These are phyloP conservation scores for Nipponacmea schrenckii DNA, from an alignment of 2,888 invertebrate genomes.

Conservation along the genomic window DNA sequence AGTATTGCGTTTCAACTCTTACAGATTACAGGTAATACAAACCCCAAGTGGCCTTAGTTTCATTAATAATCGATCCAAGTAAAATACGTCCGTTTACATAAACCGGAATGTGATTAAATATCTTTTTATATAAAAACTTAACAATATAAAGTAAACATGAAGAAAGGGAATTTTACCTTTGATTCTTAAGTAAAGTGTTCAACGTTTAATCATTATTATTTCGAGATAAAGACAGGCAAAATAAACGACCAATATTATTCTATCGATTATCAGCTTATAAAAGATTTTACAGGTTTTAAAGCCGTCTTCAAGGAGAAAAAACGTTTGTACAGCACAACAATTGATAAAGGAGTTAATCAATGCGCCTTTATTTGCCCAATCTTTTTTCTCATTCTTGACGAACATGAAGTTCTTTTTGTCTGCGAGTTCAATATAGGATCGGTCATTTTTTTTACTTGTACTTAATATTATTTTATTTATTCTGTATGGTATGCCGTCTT, in stretches of 20 bases:
- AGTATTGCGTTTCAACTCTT: too few species aligned
- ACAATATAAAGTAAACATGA: neutral
- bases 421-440: neutral
- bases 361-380: neutral
- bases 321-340: constrained; percentile 4
- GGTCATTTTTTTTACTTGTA: neutral
- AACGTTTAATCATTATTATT: constrained; percentile 1
- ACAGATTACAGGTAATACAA: too few species aligned
- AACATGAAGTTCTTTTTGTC: neutral
- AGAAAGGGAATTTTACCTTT: neutral
- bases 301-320: constrained; percentile 5
- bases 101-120: too few species aligned
- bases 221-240: neutral
- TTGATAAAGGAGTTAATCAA: constrained; percentile 3
- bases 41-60: too few species aligned
- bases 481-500: too few species aligned
- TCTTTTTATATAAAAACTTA: too few species aligned
- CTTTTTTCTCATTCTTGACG: neutral
- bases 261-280: neutral
- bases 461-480: neutral
- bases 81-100: too few species aligned
- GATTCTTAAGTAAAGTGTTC: neutral
- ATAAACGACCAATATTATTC: neutral
- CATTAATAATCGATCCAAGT: too few species aligned
- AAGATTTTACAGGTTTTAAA: constrained; percentile 2